Conservation (phyloP, 64 coral and sea anemone genomes). For the Anthopleura sola region DNA sequence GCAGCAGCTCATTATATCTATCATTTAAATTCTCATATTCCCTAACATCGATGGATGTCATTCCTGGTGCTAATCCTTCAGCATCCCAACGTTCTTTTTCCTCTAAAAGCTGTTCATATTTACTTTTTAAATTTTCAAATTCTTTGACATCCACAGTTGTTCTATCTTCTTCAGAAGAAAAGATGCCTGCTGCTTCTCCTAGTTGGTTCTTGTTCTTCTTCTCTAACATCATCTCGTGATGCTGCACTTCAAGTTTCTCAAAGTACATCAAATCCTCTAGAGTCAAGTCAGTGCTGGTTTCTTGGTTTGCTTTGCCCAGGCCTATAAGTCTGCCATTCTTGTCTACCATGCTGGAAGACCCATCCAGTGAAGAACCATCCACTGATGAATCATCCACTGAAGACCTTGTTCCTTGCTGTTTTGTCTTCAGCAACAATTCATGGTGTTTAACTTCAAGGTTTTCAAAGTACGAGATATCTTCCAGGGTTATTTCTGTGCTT, state of each 20-base stretch:
- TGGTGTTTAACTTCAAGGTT: constrained; percentile 35
- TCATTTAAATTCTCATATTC: not conserved
- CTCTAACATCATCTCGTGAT: not conserved
- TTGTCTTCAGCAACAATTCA: constrained; percentile 6
- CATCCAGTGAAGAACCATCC: not conserved
- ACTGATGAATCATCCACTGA: not conserved
- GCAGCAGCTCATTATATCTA: not conserved
- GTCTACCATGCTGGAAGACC: not conserved
- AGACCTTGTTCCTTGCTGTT: not conserved
- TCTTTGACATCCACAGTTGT: not conserved
- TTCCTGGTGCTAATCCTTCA: not conserved
- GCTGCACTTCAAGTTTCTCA: not conserved
- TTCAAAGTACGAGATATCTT: constrained; percentile 37
- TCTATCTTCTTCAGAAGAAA: not conserved
- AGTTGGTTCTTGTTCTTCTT: not conserved
- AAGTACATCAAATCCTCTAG: not conserved
- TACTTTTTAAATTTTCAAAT: not conserved
- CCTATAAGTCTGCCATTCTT: not conserved
- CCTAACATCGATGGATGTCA: not conserved
- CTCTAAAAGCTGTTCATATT: not conserved
- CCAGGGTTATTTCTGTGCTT: constrained; percentile 34
- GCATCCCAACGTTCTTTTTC: not conserved
- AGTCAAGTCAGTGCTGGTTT: constrained; percentile 33
- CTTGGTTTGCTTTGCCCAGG: constrained; percentile 6
- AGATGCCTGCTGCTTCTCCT: not conserved